Evolutionary conservation across 2,797 vertebrate genomes (phyloP).

Genomic region (Paratrypauchen microcephalus): DNA sequence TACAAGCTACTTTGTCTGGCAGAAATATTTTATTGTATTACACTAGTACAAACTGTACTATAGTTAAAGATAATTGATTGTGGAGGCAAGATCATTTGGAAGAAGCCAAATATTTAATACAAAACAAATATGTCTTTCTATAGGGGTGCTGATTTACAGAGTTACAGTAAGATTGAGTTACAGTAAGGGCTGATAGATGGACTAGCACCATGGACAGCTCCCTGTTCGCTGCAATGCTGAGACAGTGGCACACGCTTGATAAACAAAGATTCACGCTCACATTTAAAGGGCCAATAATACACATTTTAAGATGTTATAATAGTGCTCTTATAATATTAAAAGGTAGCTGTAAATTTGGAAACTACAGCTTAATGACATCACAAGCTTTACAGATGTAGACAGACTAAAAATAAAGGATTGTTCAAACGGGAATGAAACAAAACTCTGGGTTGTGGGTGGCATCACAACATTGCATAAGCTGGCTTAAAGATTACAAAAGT

Average conservation of each 20-base stretch:
- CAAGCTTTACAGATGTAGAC: too few species aligned
- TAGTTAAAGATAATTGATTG: background rate
- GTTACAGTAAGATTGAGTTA: too few species aligned
- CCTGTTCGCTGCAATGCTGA: background rate
- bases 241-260: background rate
- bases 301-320: too few species aligned
- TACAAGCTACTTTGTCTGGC: conserved; percentile 13
- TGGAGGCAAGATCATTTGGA: background rate
- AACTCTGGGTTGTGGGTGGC: too few species aligned
- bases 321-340: too few species aligned
- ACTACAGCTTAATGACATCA: too few species aligned
- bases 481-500: too few species aligned
- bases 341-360: too few species aligned
- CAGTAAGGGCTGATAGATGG: background rate
- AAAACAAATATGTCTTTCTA: background rate
- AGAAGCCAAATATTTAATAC: background rate
- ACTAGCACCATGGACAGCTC: background rate
- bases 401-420: too few species aligned
- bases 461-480: too few species aligned
- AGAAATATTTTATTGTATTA: background rate
- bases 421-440: too few species aligned
- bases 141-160: too few species aligned
- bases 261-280: background rate
- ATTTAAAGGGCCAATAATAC: background rate
- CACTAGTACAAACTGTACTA: background rate